phyloP scores from a whole-genome alignment of 2,888 invertebrate species.

The Eupithecia tripunctaria region DNA sequence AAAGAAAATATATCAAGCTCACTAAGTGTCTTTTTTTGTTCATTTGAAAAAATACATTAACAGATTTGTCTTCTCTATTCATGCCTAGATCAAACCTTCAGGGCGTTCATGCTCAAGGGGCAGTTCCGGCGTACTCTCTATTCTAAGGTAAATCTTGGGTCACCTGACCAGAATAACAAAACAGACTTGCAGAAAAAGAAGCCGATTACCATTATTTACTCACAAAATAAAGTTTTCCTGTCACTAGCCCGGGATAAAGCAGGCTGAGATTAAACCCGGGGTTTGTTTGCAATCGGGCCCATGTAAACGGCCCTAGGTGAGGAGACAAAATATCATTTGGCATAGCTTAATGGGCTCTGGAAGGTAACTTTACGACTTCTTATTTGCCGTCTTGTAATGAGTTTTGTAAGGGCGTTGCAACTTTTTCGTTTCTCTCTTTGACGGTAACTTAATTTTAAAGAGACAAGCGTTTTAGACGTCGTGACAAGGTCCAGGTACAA shows the following conservation, averaged over 20 bases:
- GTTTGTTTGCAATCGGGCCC: slow-evolving; percentile 73
- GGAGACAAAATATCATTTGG: slow-evolving; percentile 79
- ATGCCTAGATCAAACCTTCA: background rate
- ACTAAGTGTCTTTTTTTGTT: too few species aligned
- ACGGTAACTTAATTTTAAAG: slow-evolving; percentile 54
- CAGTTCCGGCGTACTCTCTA: background rate
- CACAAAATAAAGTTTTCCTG: slow-evolving; percentile 81
- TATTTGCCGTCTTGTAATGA: slow-evolving; percentile 80
- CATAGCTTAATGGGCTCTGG: slow-evolving; percentile 76
- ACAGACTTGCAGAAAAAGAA: slow-evolving; percentile 52
- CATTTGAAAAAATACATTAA: too few species aligned
- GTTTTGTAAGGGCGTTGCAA: slow-evolving; percentile 70
- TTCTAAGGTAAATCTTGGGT: slow-evolving; percentile 35
- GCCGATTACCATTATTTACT: slow-evolving; percentile 78
- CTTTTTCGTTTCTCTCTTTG: slow-evolving; percentile 59
- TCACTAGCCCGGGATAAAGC: slow-evolving; percentile 75
- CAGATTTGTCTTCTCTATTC: background rate
- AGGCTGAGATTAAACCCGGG: slow-evolving; percentile 77
- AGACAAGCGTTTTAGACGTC: slow-evolving; percentile 26
- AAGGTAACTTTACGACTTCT: slow-evolving; percentile 79
- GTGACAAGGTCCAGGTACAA: slow-evolving; percentile 8
- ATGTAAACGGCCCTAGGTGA: slow-evolving; percentile 75
- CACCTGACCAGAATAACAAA: slow-evolving; percentile 16
- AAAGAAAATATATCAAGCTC: too few species aligned
- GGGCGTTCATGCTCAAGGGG: background rate